Conservation (phyloP, 2,797 vertebrate species). For the Aldrovandia affinis region DNA sequence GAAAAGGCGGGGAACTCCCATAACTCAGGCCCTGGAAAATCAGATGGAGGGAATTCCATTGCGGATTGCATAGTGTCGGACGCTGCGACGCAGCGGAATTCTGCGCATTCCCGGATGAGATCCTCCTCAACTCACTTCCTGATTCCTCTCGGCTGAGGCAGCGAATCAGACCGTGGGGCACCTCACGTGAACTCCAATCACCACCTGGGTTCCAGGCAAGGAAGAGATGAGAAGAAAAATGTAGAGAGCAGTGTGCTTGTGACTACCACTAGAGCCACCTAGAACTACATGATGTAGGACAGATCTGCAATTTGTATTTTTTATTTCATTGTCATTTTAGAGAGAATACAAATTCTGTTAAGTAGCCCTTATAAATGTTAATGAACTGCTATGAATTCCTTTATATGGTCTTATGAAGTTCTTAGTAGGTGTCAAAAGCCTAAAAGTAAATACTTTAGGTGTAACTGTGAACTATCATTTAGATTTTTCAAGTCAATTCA, state of each 20-base stretch:
- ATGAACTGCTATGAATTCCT: no score
- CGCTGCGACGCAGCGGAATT: background rate
- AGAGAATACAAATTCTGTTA: no score
- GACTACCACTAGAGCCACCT: background rate
- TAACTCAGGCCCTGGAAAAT: background rate
- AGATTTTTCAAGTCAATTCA: no score
- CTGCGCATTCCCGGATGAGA: background rate
- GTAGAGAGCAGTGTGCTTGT: background rate
- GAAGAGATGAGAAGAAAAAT: background rate
- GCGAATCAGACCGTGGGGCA: background rate
- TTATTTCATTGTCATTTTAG: no score
- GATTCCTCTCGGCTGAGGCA: background rate
- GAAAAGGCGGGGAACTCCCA: background rate
- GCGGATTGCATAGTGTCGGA: conserved; percentile 4
- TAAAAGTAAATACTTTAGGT: no score
- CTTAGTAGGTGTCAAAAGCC: no score
- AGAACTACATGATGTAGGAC: background rate
- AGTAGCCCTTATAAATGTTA: no score
- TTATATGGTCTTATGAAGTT: no score
- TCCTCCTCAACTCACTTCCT: background rate
- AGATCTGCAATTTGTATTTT: no score
- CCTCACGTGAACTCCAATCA: background rate
- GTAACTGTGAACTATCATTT: no score
- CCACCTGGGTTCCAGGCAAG: background rate
- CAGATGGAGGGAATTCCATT: conserved; percentile 27